Evolutionary conservation across 37 sponge, comb jelly and placozoan genomes (phyloP), one percentile per base, ranked within the genome.

Genomic region (Haliclona indistincta): DNA sequence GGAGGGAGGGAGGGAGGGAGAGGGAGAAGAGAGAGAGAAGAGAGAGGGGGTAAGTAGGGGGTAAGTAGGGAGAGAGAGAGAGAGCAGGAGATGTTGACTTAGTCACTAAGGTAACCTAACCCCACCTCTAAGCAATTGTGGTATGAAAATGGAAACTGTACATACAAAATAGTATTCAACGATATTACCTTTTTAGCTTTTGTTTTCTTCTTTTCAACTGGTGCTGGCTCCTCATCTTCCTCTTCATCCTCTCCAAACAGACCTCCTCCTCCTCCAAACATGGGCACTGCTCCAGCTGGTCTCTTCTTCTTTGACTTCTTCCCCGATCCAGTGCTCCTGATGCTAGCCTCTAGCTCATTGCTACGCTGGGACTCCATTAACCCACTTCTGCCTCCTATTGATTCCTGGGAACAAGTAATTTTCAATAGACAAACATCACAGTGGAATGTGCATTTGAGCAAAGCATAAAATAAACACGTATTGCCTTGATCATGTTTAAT

Each of bases 281-380:
- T 17, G 3, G 87, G 37, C 51, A 91, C 87, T 23, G 70, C 92
- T 37, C 92, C 92, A 49, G 64, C 66, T 13, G 81, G 69, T 69
- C 68, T 75, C 68, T 65, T 85, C 85, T 62, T 68, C n/a, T 3
- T 22, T 0, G 44, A 44, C 28, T 58, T 47, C n/a, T n/a, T n/a
- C n/a, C n/a, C 68, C 3, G 29, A 20, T 28, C 68, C 34, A 13
- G 32, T 77, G 56, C 68, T 78, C 42, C 55, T 66, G 38, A 67
- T 22, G 37, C 78, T 78, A 13, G 68, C 64, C 30, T 78, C 78
- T 1, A 54, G 39, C 15, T 69, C 80, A 54, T 8, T 10, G 2
- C 10, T 54, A 7, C 29, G 3, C 54, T 34, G 22, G 74, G 23
- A 5, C 3, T 62, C 43, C 39, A 35, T 28, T 38, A 54, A 40